Evolutionary conservation across 2,797 vertebrate genomes (phyloP).

Genomic region (Micropoecilia bifurca): DNA sequence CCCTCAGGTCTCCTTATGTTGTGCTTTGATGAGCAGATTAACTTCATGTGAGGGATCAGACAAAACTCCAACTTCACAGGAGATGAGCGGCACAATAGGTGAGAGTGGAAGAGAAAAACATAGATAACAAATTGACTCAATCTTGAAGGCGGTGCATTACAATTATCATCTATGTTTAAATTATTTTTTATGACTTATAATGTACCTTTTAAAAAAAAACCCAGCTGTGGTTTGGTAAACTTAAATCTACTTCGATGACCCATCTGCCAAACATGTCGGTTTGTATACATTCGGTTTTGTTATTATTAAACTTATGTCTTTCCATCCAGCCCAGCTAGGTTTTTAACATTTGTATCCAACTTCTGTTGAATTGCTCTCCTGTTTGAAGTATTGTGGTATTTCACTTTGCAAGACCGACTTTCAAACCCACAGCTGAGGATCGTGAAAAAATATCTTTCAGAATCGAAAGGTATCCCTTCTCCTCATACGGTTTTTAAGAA

Average conservation of each 20-base stretch:
- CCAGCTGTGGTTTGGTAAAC: background rate
- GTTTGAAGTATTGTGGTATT: background rate
- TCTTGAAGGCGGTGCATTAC: background rate
- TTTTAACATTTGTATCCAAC: background rate
- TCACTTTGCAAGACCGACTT: conserved; percentile 3
- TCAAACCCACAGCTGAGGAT: background rate
- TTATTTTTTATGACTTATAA: background rate
- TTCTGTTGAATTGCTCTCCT: background rate
- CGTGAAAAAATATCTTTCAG: conserved; percentile 29
- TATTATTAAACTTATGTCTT: background rate
- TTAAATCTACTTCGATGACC: background rate
- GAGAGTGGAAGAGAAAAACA: background rate
- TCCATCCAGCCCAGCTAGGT: background rate
- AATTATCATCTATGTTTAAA: background rate
- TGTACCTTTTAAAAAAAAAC: background rate
- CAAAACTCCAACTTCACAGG: background rate
- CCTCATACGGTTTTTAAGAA: conserved; percentile 19
- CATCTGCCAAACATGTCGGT: background rate
- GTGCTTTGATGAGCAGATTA: background rate
- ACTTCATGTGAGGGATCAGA: background rate
- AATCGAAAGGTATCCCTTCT: conserved; percentile 28
- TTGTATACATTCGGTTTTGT: background rate
- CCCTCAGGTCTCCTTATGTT: background rate
- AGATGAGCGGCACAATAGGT: background rate
- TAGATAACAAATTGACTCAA: background rate